phyloP scores from a whole-genome alignment of 1,140 invertebrate genomes.

The Ganaspis sp. region DNA sequence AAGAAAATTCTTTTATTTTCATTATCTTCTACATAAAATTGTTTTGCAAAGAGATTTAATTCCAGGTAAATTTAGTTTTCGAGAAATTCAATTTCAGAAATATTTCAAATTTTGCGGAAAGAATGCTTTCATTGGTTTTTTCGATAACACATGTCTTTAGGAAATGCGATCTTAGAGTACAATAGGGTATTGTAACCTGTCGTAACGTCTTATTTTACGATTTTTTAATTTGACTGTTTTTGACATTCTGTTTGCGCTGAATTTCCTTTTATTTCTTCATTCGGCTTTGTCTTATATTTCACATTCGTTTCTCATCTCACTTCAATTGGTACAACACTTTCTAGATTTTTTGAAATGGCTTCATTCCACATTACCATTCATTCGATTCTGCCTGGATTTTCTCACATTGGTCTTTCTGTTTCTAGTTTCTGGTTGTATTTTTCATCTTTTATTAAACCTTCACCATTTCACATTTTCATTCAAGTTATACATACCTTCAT shows the following conservation, averaged over 20 bases:
- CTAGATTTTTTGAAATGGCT: not conserved
- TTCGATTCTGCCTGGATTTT: not conserved
- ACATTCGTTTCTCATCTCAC: conserved; percentile 2
- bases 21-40: too few relatives aligned
- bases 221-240: conserved; percentile 28
- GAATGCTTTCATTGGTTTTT: too few relatives aligned
- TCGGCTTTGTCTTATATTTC: not conserved
- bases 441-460: not conserved
- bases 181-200: not conserved
- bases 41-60: too few relatives aligned
- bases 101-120: too few relatives aligned
- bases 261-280: not conserved
- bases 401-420: not conserved
- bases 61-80: too few relatives aligned
- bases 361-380: not conserved
- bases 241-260: not conserved
- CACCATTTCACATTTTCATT: not conserved
- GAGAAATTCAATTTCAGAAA: too few relatives aligned
- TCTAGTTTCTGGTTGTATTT: not conserved
- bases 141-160: too few relatives aligned
- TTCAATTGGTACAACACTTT: conserved; percentile 7
- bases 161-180: too few relatives aligned
- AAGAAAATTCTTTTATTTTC: too few relatives aligned
- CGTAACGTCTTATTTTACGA: not conserved
- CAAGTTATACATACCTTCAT: not conserved